Conservation (phyloP, 2,113 vertebrate genomes). For the Macquaria australasica region DNA sequence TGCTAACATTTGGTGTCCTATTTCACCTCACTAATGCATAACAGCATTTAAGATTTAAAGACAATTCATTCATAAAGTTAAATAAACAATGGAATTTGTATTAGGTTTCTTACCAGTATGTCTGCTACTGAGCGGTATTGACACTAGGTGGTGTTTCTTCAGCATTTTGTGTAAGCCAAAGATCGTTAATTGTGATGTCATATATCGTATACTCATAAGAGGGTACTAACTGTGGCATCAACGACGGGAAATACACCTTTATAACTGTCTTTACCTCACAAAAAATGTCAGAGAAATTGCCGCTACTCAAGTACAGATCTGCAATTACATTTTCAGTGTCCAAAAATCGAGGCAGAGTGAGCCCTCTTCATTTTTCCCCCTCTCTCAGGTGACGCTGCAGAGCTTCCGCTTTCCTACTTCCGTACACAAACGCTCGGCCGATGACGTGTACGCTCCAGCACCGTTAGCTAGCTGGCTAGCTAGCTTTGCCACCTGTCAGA, state of each 20-base stretch:
- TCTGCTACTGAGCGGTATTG: background rate
- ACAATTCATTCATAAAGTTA: background rate
- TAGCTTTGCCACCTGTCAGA: slow-evolving; percentile 53
- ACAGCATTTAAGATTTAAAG: background rate
- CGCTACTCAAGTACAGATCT: background rate
- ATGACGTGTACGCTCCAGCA: slow-evolving; percentile 78
- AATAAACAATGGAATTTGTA: background rate
- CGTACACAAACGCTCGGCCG: slow-evolving; percentile 78
- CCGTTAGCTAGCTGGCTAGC: slow-evolving; percentile 51
- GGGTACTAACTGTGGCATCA: background rate
- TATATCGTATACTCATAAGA: background rate
- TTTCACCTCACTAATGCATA: background rate
- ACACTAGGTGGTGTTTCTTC: slow-evolving; percentile 26
- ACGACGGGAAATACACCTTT: background rate
- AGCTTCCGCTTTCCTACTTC: slow-evolving; percentile 73
- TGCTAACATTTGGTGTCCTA: background rate
- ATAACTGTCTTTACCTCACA: background rate
- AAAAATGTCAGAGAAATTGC: background rate
- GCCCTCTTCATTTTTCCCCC: background rate
- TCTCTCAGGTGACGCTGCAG: background rate
- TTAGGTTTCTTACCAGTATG: background rate
- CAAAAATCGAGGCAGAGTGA: slow-evolving; percentile 38
- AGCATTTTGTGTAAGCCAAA: background rate
- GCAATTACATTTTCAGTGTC: background rate
- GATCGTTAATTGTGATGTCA: background rate